Evolutionary conservation across 2,888 invertebrate species (phyloP).

Genomic region (Acleris holmiana): DNA sequence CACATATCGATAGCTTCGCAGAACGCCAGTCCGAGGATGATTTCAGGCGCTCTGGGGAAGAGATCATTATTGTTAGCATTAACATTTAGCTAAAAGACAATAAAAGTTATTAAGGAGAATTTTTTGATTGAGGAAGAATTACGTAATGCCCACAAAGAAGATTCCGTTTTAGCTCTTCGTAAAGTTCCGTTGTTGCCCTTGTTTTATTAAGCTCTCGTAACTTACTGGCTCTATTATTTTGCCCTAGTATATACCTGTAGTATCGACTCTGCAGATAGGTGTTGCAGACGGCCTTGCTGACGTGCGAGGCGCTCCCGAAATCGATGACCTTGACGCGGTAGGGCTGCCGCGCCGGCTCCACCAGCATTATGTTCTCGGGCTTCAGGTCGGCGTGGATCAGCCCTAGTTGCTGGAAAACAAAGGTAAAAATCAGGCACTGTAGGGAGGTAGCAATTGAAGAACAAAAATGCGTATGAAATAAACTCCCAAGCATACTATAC

Average conservation of each 20-base stretch:
- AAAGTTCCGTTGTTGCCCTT: not conserved
- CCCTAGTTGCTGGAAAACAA: slow-evolving; percentile 93
- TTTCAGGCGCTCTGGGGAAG: slow-evolving; percentile 93
- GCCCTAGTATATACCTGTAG: slow-evolving; percentile 81
- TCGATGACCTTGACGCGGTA: slow-evolving; percentile 99
- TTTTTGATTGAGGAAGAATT: too few species aligned
- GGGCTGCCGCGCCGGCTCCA: slow-evolving; percentile 98
- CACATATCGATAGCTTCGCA: slow-evolving; percentile 99
- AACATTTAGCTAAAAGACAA: not conserved
- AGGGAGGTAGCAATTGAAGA: too few species aligned
- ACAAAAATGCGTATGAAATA: too few species aligned
- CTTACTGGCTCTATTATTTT: not conserved
- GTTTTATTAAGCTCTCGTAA: not conserved
- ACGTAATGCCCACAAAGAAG: too few species aligned
- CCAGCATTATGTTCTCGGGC: slow-evolving; percentile 99
- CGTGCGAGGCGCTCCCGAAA: slow-evolving; percentile 99
- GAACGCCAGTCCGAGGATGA: slow-evolving; percentile 98
- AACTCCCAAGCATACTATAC: too few species aligned
- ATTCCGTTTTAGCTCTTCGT: too few species aligned
- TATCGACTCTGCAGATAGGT: slow-evolving; percentile 99
- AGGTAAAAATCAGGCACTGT: too few species aligned
- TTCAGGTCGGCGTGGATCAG: slow-evolving; percentile 99
- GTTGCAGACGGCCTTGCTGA: slow-evolving; percentile 99
- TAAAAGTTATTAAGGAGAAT: too few species aligned
- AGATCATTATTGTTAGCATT: not conserved